These are phyloP conservation scores for Labeo rohita DNA, from an alignment of 2,113 vertebrate genomes.

Conservation along the genomic window DNA sequence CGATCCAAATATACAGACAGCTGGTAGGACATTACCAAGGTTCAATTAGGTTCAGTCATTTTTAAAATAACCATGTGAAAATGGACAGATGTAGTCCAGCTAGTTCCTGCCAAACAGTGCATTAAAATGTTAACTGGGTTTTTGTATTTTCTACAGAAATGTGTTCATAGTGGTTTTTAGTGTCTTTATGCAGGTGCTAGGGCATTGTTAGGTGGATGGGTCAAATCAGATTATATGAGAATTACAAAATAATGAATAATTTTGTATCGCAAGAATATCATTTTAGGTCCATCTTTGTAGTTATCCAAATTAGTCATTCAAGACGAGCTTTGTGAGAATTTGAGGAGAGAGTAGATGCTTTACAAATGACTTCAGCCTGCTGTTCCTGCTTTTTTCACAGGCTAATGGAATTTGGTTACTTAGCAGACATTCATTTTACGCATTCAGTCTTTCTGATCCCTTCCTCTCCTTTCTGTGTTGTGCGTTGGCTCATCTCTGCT, in stretches of 20 bases:
- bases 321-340: not conserved
- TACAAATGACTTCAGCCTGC: conserved; percentile 14
- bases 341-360: not conserved
- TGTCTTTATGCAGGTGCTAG: not conserved
- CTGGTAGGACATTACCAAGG: not conserved
- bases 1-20: not conserved
- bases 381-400: conserved; percentile 35
- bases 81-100: not conserved
- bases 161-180: not conserved
- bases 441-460: conserved; percentile 13
- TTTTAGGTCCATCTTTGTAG: not conserved
- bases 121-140: not conserved
- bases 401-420: not conserved
- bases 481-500: not conserved
- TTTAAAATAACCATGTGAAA: not conserved
- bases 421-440: not conserved
- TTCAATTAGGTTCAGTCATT: not conserved
- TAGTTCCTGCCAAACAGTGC: conserved; percentile 1
- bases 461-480: not conserved
- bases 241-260: not conserved
- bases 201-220: not conserved
- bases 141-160: not conserved
- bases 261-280: not conserved
- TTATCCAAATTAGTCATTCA: conserved; percentile 7
- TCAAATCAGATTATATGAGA: not conserved